Evolutionary conservation across 2,113 vertebrate genomes (phyloP), one percentile per base, ranked within the genome.

Genomic region (Thunnus thynnus): DNA sequence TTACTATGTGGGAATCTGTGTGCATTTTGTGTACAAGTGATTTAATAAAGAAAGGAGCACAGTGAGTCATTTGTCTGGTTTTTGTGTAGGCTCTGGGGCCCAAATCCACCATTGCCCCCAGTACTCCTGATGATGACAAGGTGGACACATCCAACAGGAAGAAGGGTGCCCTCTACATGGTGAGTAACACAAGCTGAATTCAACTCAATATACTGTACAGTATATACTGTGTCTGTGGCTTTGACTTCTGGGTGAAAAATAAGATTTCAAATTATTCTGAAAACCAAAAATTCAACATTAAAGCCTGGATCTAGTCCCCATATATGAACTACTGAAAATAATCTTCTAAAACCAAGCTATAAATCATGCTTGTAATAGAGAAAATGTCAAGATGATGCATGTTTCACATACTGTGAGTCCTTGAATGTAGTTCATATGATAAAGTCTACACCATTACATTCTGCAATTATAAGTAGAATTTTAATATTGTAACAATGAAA

Each of bases 91-190:
- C 67, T 69, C 85, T 96, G 68, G 95, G 95, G 8, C 57, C 91
- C 54, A 94, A 91, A 87, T 9, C 87, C 10, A 1, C 22, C 54
- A 93, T 96, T 3, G 82, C 94, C 12, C 86, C 94, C 13, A 86
- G 88, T 46, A 86, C 46, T 62, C 56, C 80, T 0, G 94, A 95
- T 47, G 94, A 96, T 57, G 90, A 91, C 0, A 77, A 30, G 10
- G 93, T 89, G 69, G 94, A 96, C 1, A 65, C 6, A 10, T 18
- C 83, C 82, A 96, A 95, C 90, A 94, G 55, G 85, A 94, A 93
- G 64, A 95, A 95, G 91, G 93, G 82, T 1, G 72, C 89, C 72
- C 94, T 96, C 81, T 93, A 94, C 84, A 94, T 95, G 95, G 95
- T 95, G 88, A 93, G 87, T 17, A 60, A 27, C 5, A 32, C n/a